Evolutionary conservation across 2,797 vertebrate species (phyloP), one percentile per base, ranked within the genome.

Genomic region (Typhlichthys subterraneus): DNA sequence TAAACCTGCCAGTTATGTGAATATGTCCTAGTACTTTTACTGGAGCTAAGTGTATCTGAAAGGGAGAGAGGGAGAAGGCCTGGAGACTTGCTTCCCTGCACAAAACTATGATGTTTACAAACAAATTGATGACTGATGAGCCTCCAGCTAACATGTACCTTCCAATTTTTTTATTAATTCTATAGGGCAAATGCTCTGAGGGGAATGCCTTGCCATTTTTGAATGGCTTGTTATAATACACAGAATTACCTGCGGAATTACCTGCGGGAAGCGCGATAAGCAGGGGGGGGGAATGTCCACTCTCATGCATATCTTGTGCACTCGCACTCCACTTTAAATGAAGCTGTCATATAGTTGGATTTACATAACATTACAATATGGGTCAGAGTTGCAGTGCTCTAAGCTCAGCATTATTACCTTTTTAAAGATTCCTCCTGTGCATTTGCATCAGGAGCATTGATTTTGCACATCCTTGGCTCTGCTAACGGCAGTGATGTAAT

Each of bases 41-140:
- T 80, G 38, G 45, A 69, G 80, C 83, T 73, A 0, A 48, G 55
- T 60, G 38, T 13, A 53, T 73, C 54, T 61, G 14, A 31, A 48
- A n/a, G 45, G 6, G 67, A 51, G 59, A 17, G 53, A 23, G 42
- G 33, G 53, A 29, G 23, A 29, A 50, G 23, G n/a, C 80, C 82
- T 84, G 45, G 78, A 59, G 77, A 86, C 83, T 87, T 84, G 85
- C 90, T 90, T 90, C 89, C 75, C 84, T 84, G 83, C 75, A 67
- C 84, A 82, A 82, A 91, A 91, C 92, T 92, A 85, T 90, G 85
- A 66, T 91, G 87, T 93, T 92, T 93, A 91, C 91, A 89, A 92
- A 92, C 92, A 92, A 85, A 90, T 83, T 88, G 91, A 89, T 90
- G 89, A 91, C 86, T 91, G 86, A 85, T 83, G 85, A 71, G 84